A percentile compares a stretch with the other conserved stretches of the same genome.
phyloP scores from a whole-genome alignment of 2,888 invertebrate species.

The Acanthosepion esculentum region DNA sequence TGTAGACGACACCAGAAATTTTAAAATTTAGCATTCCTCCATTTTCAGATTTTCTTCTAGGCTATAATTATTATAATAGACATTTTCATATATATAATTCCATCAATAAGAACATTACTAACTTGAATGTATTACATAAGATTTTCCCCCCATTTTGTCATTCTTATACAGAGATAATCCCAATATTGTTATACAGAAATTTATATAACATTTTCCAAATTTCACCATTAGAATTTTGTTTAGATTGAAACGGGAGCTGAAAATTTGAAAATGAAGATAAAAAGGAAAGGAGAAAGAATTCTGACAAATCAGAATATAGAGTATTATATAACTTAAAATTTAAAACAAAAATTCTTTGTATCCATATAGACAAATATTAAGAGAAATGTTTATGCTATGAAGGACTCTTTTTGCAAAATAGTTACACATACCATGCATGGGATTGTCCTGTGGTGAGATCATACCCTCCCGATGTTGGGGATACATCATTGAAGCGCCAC shows the following conservation, averaged over 20 bases:
- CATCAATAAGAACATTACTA: too few species aligned
- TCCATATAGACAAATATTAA: background rate
- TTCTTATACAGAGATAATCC: too few species aligned
- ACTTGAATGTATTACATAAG: too few species aligned
- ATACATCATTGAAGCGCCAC: conserved; percentile 42
- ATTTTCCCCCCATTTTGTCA: too few species aligned
- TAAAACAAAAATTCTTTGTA: background rate
- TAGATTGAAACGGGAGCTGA: too few species aligned
- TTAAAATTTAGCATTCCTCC: too few species aligned
- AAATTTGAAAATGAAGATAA: too few species aligned
- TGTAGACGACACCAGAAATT: too few species aligned
- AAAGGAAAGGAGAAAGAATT: background rate
- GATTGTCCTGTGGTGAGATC: conserved; percentile 47
- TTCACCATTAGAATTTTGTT: background rate
- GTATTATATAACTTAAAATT: background rate
- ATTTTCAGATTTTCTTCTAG: too few species aligned
- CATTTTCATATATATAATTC: too few species aligned
- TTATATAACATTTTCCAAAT: background rate
- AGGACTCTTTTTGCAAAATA: conserved; percentile 2
- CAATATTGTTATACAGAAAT: too few species aligned
- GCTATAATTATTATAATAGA: too few species aligned
- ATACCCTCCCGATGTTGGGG: conserved; percentile 47
- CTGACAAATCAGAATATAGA: background rate
- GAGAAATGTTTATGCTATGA: background rate
- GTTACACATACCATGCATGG: conserved; percentile 42